Percentiles rank a stretch among this genome's conserved stretches.
Conservation (phyloP, 2,113 vertebrate species). For the Prunella fulvescens region DNA sequence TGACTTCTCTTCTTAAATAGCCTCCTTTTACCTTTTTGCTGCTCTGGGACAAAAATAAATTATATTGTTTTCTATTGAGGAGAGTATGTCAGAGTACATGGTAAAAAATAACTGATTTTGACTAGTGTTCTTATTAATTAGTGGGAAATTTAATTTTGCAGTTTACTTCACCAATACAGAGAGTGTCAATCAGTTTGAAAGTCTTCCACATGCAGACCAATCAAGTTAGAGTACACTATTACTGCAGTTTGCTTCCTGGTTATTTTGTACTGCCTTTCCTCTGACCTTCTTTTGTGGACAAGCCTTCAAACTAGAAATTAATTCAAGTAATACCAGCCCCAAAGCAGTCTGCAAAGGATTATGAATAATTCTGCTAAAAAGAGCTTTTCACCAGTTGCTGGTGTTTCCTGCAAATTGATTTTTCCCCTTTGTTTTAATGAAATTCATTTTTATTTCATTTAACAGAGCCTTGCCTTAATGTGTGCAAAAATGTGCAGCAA, state of each 20-base stretch:
- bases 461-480: not conserved
- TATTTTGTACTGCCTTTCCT: not conserved
- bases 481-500: not conserved
- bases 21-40: not conserved
- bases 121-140: not conserved
- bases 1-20: not conserved
- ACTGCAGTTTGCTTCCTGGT: not conserved
- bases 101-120: not conserved
- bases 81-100: not conserved
- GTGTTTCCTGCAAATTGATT: not conserved
- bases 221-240: not conserved
- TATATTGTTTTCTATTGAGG: not conserved
- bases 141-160: not conserved
- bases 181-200: not conserved
- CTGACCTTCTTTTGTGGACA: not conserved
- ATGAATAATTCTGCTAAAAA: not conserved
- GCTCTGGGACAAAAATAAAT: not conserved
- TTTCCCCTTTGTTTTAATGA: not conserved
- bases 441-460: not conserved
- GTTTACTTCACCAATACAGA: not conserved
- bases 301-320: not conserved
- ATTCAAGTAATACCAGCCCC: not conserved
- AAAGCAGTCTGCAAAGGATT: not conserved
- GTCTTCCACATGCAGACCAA: not conserved
- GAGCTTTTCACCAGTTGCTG: not conserved